Percentiles rank a stretch among this genome's conserved stretches.
These are phyloP conservation scores for Euproctis similis DNA, from an alignment of 2,888 invertebrate species.

Conservation along the genomic window DNA sequence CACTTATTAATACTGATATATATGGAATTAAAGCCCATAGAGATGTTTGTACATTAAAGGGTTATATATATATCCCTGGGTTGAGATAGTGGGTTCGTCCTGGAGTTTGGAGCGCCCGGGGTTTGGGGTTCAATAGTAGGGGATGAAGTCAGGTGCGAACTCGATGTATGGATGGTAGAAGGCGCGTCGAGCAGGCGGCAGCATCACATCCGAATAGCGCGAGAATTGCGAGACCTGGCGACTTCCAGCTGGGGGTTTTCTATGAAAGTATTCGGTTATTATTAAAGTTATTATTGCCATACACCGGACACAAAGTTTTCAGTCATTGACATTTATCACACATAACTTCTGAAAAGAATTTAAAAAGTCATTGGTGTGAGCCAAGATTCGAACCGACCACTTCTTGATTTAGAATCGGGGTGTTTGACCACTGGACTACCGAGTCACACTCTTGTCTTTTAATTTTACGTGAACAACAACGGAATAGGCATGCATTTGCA, in stretches of 20 bases:
- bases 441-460: too few relatives aligned
- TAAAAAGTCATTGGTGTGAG: too few relatives aligned
- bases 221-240: constrained; percentile 67
- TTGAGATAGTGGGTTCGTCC: constrained; percentile 25
- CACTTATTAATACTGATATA: constrained; percentile 39
- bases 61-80: constrained; percentile 2
- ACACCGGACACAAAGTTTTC: too few relatives aligned
- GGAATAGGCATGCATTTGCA: too few relatives aligned
- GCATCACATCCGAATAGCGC: constrained; percentile 66
- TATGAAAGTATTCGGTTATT: constrained; percentile 17
- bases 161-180: constrained; percentile 55
- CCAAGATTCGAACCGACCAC: too few relatives aligned
- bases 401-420: too few relatives aligned
- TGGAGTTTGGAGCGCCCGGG: constrained; percentile 21
- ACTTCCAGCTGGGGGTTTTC: constrained; percentile 60
- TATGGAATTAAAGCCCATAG: constrained; percentile 43
- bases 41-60: constrained; percentile 47
- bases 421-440: too few relatives aligned
- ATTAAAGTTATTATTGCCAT: too few relatives aligned
- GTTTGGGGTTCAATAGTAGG: constrained; percentile 51
- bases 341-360: too few relatives aligned
- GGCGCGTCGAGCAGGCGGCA: constrained; percentile 56
- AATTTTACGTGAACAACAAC: too few relatives aligned
- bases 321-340: too few relatives aligned
- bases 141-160: constrained; percentile 51